phyloP scores from a whole-genome alignment of 2,888 invertebrate species.

The Horisme vitalbata region DNA sequence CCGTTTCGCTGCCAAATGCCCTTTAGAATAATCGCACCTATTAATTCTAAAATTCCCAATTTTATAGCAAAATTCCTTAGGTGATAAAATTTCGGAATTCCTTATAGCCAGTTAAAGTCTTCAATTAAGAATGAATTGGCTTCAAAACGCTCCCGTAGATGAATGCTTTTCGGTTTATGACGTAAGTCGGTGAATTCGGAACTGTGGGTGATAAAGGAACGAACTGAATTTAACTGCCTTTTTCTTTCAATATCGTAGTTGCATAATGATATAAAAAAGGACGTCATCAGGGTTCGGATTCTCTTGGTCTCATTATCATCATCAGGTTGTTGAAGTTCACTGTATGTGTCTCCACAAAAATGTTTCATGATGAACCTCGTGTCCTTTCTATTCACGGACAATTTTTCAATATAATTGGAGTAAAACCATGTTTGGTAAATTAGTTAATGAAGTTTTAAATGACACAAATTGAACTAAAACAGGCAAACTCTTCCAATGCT shows the following conservation, averaged over 20 bases:
- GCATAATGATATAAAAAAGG: too few species aligned
- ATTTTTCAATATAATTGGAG: too few species aligned
- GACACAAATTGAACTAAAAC: too few species aligned
- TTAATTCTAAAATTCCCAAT: constrained; percentile 41
- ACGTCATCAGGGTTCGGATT: too few species aligned
- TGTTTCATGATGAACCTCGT: too few species aligned
- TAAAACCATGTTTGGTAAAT: too few species aligned
- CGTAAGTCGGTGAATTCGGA: constrained; percentile 26
- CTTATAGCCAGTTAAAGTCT: constrained; percentile 40
- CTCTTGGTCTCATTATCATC: too few species aligned
- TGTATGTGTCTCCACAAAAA: too few species aligned
- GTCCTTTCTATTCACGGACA: too few species aligned
- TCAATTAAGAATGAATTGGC: constrained; percentile 39
- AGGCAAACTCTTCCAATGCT: too few species aligned
- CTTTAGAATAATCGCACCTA: constrained; percentile 38
- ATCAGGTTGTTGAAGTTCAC: too few species aligned
- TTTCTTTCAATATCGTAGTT: not conserved
- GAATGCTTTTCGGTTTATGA: constrained; percentile 27
- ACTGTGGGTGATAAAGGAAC: constrained; percentile 23
- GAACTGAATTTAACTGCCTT: constrained; percentile 1
- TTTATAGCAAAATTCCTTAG: constrained; percentile 42
- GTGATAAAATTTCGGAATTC: constrained; percentile 43
- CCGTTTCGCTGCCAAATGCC: constrained; percentile 33
- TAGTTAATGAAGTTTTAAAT: too few species aligned
- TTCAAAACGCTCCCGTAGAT: constrained; percentile 28